These are phyloP conservation scores for Tribolium castaneum DNA, from an alignment of 1,140 invertebrate genomes.

Conservation along the genomic window DNA sequence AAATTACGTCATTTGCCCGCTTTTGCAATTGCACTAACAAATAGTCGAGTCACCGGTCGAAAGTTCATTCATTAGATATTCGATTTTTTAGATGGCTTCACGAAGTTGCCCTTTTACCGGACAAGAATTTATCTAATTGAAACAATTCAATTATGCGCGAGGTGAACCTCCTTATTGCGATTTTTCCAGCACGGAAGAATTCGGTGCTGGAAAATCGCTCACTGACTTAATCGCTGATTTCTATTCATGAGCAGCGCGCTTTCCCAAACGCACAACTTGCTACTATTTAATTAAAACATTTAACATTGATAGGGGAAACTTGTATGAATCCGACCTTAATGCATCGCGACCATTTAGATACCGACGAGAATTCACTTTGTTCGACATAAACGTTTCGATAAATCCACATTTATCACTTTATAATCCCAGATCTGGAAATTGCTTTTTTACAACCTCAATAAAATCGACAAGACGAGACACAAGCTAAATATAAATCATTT, in stretches of 20 bases:
- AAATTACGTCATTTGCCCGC: not conserved
- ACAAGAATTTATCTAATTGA: not conserved
- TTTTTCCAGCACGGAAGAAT: not conserved
- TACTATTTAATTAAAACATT: constrained; percentile 31
- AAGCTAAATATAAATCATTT: not conserved
- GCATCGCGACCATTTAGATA: constrained; percentile 31
- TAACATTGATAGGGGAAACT: constrained; percentile 21
- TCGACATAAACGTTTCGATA: constrained; percentile 31
- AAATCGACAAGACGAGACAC: not conserved
- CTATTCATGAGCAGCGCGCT: constrained; percentile 20
- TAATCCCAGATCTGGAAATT: constrained; percentile 23
- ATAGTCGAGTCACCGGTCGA: not conserved
- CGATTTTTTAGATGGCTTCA: not conserved
- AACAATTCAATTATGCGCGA: not conserved
- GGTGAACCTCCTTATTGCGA: not conserved
- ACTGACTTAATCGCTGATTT: constrained; percentile 24
- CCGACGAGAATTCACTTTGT: constrained; percentile 29
- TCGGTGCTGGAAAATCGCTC: constrained; percentile 10
- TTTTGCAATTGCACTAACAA: not conserved
- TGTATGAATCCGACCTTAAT: constrained; percentile 1
- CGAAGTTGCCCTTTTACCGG: not conserved
- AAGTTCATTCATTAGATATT: not conserved
- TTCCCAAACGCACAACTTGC: not conserved
- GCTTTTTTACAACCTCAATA: constrained; percentile 8
- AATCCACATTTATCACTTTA: constrained; percentile 25